These are phyloP conservation scores for Heterochromis multidens DNA, from an alignment of 2,113 vertebrate genomes.

Conservation along the genomic window DNA sequence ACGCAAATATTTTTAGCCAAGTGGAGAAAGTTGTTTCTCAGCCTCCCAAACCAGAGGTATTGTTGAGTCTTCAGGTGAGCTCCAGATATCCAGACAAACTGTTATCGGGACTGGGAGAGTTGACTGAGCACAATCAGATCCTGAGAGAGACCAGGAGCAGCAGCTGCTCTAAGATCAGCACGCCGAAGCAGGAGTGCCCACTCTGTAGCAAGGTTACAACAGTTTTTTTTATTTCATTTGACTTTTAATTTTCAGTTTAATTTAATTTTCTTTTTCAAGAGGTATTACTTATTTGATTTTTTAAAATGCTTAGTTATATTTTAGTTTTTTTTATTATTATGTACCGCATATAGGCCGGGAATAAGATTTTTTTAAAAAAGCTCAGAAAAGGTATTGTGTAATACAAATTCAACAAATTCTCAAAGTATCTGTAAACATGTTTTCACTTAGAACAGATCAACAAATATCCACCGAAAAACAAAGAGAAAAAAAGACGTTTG, in stretches of 20 bases:
- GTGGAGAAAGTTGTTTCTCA: not conserved
- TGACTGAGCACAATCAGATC: not conserved
- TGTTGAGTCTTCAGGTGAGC: not conserved
- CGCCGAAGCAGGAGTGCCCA: conserved; percentile 44
- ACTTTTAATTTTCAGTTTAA: not conserved
- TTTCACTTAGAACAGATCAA: not conserved
- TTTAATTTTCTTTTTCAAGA: not conserved
- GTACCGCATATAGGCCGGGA: too few species aligned
- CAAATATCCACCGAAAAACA: not conserved
- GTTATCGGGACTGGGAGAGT: not conserved
- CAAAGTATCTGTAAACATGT: not conserved
- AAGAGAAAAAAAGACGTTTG: not conserved
- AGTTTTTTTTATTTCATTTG: not conserved
- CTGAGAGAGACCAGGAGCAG: conserved; percentile 25
- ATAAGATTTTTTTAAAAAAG: too few species aligned
- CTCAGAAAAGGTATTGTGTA: too few species aligned
- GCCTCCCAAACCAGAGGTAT: not conserved
- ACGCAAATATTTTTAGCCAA: not conserved
- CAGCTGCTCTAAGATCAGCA: conserved; percentile 18
- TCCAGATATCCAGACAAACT: conserved; percentile 22
- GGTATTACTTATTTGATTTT: not conserved
- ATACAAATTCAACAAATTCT: too few species aligned
- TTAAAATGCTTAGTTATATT: not conserved
- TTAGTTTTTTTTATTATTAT: not conserved
- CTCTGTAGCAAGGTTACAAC: conserved; percentile 56